Evolutionary conservation across 2,797 vertebrate species (phyloP), one percentile per base, ranked within the genome.

Genomic region (Alosa sapidissima): DNA sequence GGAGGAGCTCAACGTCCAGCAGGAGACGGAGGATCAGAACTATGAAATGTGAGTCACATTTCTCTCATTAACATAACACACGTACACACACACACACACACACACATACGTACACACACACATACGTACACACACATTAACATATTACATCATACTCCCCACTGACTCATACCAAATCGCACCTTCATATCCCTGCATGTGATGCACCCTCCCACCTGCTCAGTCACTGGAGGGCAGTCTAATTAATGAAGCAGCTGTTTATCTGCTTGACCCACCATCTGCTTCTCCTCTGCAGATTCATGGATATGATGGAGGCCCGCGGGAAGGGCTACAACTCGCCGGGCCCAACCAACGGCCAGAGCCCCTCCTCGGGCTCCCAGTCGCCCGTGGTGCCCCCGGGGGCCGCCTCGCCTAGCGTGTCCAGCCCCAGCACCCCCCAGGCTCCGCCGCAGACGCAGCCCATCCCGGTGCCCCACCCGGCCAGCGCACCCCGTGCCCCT

Each of bases 231-330:
- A n/a, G 58, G 58, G 58, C n/a, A 7, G 0, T 21, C 21, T 62
- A 58, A 21, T 24, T 62, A 62, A 62, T 62, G 6, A 62, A 62
- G 58, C 58, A 62, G 58, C 58, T 62, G 58, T 62, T 62, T 10
- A 8, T 62, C 58, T 62, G 58, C 58, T 7, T 21, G n/a, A 21
- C 8, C 3, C 6, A 24, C 58, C 58, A 62, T 62, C 58, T 62
- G 58, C n/a, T 9, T 9, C 58, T 24, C 58, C 58, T 1, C 58
- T 10, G 7, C 58, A 97, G 96, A 86, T 97, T 97, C 88, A 92
- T 96, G 1, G 96, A 97, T 83, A 93, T 96, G 95, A 94, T 96
- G 95, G 96, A 97, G 84, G 88, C 94, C 0, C 95, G 95, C 45
- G 93, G 92, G 58, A 94, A 94, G 7, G 93, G 93, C 5, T 94